A percentile compares a stretch with the other conserved stretches of the same genome.
phyloP scores from a whole-genome alignment of 2,888 invertebrate genomes.

The Drosophila cracens region DNA sequence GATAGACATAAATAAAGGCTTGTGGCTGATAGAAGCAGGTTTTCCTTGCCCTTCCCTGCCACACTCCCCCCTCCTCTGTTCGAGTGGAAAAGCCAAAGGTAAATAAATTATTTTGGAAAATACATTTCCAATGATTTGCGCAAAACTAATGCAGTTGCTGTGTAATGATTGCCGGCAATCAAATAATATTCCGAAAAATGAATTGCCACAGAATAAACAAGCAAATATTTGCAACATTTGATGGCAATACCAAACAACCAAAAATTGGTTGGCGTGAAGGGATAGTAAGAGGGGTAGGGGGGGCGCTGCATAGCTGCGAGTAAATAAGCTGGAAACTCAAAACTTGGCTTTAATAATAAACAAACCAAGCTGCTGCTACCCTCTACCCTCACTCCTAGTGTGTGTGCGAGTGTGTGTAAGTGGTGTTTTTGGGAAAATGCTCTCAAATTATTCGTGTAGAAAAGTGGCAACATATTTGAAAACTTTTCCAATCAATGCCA shows the following conservation, averaged over 20 bases:
- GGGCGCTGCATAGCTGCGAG: constrained; percentile 49
- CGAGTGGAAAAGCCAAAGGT: constrained; percentile 23
- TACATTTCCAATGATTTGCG: constrained; percentile 38
- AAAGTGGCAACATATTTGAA: constrained; percentile 82
- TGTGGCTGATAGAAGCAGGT: constrained; percentile 27
- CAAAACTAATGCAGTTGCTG: constrained; percentile 48
- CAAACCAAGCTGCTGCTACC: constrained; percentile 42
- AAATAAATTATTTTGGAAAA: constrained; percentile 66
- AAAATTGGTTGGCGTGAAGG: neutral
- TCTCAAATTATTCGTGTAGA: constrained; percentile 78
- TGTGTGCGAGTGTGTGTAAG: constrained; percentile 33
- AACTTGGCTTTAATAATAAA: constrained; percentile 74
- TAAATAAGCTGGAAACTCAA: constrained; percentile 65
- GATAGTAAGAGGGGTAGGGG: neutral
- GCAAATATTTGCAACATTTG: constrained; percentile 69
- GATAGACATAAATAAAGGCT: constrained; percentile 61
- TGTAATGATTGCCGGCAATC: constrained; percentile 32
- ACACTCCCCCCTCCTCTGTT: rapidly evolving
- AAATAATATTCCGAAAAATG: constrained; percentile 60
- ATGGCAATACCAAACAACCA: constrained; percentile 19
- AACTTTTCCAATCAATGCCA: constrained; percentile 81
- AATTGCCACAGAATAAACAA: constrained; percentile 68
- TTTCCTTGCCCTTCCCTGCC: neutral
- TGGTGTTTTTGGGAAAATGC: constrained; percentile 56
- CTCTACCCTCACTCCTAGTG: neutral